Base-by-base conservation (phyloP, 1,140 invertebrate species). In the Drosophila lacertosa region DNA sequence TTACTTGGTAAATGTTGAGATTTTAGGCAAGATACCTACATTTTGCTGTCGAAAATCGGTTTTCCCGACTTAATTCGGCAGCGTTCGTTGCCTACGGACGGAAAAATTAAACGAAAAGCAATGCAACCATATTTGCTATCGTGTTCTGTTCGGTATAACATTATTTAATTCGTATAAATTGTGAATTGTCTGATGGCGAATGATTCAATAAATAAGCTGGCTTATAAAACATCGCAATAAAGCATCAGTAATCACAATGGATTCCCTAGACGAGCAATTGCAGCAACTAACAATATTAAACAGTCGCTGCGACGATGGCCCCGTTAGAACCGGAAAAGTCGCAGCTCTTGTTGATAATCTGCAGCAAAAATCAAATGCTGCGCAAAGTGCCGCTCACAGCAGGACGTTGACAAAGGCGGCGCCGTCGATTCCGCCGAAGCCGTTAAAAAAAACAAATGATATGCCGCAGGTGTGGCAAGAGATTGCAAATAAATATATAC, bases 381-480 rank as follows among this genome's bases (percentile, higher is more conserved):
- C 39, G 13, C 53, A 51, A 20, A 47, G 20, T 42, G 15, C 29
- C 9, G 9, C 24, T 13, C 13, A 37, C 1, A 35, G 9, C 6
- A 63, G 24, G 1, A 13, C 13, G 1, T 7, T 29, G 1, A 29
- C 26, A 9, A 77, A 53, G 18, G 48, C 51, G 4, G 67, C 72
- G 10, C 77, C 77, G 37, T 51, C 15, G 11, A 70, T 75, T 60
- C 79, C 79, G 42, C 79, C 79, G 5, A 82, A 82, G 35, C 79
- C 75, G 6, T 35, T 47, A 7, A 66, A 65, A 55, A 82, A 60
- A 32, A 10, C 26, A 15, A 44, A 11, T 40, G 70, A 82, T 29
- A 60, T 67, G 53, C 79, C 79, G 5, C 80, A 83, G 76, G 79
- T 82, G 7, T 13, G 29, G 4, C 0, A 18, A 40, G 24, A 59